Evolutionary conservation across 2,888 invertebrate species (phyloP).

Genomic region (Petrolisthes cinctipes): DNA sequence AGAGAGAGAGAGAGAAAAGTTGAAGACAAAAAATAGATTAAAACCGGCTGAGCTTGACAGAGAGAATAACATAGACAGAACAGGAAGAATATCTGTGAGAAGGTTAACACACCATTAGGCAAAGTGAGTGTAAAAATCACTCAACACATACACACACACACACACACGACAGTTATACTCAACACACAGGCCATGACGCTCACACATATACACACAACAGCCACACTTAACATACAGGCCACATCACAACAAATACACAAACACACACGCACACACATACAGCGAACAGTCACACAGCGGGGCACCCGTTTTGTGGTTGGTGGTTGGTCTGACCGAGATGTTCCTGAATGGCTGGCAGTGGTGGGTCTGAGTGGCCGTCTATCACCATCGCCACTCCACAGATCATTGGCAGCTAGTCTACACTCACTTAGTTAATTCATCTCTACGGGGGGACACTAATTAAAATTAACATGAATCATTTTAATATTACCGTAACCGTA

Average conservation of each 20-base stretch:
- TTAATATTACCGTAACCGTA: too few species aligned
- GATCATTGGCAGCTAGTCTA: conserved; percentile 52
- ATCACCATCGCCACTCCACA: conserved; percentile 46
- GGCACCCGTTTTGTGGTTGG: conserved; percentile 59
- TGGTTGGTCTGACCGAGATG: conserved; percentile 59
- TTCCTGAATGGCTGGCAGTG: conserved; percentile 59
- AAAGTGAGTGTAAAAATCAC: too few species aligned
- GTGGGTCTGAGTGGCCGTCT: conserved; percentile 44
- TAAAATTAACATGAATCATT: too few species aligned
- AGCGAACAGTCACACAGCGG: conserved; percentile 34
- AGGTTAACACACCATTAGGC: too few species aligned
- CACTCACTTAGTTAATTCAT: not conserved
- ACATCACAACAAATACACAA: conserved; percentile 13
- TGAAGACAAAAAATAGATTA: too few species aligned
- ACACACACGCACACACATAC: conserved; percentile 42
- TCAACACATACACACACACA: conserved; percentile 2
- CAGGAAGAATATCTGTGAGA: too few species aligned
- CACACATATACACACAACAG: not conserved
- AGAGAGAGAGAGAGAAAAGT: too few species aligned
- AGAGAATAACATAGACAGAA: too few species aligned
- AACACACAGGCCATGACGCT: too few species aligned
- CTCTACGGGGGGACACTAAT: too few species aligned
- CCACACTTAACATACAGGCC: conserved; percentile 1
- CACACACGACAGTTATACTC: not conserved
- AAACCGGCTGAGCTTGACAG: too few species aligned